Base-by-base conservation (phyloP, 1,140 invertebrate species). In the Babylonia areolata region DNA sequence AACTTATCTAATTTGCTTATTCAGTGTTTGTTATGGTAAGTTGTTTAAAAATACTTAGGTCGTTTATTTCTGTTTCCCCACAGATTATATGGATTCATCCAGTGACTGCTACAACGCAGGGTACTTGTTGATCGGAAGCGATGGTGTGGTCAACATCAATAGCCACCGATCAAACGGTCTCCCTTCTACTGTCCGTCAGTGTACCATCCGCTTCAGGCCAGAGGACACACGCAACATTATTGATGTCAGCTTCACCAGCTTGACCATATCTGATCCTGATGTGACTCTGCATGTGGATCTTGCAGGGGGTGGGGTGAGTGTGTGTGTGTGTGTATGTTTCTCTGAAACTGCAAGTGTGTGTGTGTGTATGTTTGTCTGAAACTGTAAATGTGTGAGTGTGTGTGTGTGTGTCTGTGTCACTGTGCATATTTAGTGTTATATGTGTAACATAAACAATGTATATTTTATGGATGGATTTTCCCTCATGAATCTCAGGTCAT, bases 211-310 rank as follows among this genome's bases (percentile, higher is more conserved):
- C 6, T 84, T 84, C 69, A 40, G 40, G n/a, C 82, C 82, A 3
- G 64, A 84, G 46, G 37, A 73, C 37, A 5, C 3, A n/a, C 28
- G 40, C 0, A 40, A 23, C 64, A 73, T 84, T 12, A 84, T 75
- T 23, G 82, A 84, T 20, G 33, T 84, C 37, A 0, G 9, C 20
- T 84, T 84, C 64, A 33, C 2, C n/a, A 1, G n/a, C 33, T 75
- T 73, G 40, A 73, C 39, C 40, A 46, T 84, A 40, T 71, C 82
- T 28, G 82, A 73, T n/a, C 5, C 39, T 9, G 69, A 75, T 12
- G 64, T 84, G 12, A 84, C 82, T 12, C 69, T 84, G 2, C 35
- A 64, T 15, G 82, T 84, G 11, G 82, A 84, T 46, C 64, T 84
- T 17, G 31, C 17, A 1, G 82, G 69, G 12, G 82, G 54, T n/a